Evolutionary conservation across 2,888 invertebrate genomes (phyloP), one percentile per base, ranked within the genome.

Genomic region (Phaedon cochleariae): DNA sequence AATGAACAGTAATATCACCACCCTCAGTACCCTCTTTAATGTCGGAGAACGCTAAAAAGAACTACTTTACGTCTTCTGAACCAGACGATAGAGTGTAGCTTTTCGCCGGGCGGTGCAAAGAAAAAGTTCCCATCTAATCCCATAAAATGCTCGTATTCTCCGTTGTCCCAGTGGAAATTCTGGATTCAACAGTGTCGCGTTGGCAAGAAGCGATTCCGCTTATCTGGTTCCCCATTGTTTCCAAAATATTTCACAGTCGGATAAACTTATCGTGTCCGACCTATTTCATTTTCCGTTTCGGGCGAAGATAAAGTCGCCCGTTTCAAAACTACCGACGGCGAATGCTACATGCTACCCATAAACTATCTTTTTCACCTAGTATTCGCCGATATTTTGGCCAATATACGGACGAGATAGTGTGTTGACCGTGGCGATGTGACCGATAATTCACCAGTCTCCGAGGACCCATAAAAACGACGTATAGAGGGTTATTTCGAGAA

Each of bases 371-470:
- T 29, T 9, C 45, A 29, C 57, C 45, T 46, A 41, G 41, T 41
- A 15, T n/a, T n/a, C 41, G 12, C 41, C 41, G 41, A 41, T 41
- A 41, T 41, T 9, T n/a, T 6, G n/a, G 41, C 41, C 41, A 41
- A n/a, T 41, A 41, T 15, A 41, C 12, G 41, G 41, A 41, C 41
- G 41, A 41, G 41, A 66, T 62, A 62, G 59, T 49, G 59, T 59
- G 62, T 66, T 62, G 66, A 65, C 62, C 65, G 58, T 49, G 62
- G 52, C 62, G 53, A 52, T 29, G 34, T 37, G 53, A 59, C 55
- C 58, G 60, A 59, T 67, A 64, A 67, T 61, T 60, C 59, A 67
- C 63, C 52, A 58, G 53, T 49, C 67, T 29, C 64, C 26, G 34
- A 54, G 41, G 67, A 67, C 55, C 17, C 10, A 34, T 34, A 59